Evolutionary conservation across 1,140 invertebrate genomes (phyloP).

Genomic region (Magallana gigas): DNA sequence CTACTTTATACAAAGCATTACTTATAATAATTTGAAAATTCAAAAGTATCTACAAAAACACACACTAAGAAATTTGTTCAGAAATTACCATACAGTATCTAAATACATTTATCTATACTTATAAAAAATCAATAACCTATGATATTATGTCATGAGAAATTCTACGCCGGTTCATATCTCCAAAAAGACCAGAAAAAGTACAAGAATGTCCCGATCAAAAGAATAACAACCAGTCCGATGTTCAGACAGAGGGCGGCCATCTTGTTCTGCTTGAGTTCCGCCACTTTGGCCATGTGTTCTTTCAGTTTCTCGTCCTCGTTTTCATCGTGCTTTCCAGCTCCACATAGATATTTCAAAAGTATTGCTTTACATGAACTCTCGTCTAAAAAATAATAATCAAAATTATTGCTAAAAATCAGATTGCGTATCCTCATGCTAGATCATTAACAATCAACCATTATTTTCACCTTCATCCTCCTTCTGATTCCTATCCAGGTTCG

Average conservation of each 20-base stretch:
- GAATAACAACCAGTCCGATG: conserved; percentile 60
- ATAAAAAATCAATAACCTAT: too few relatives aligned
- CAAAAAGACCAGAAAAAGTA: conserved; percentile 70
- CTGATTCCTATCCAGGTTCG: not conserved
- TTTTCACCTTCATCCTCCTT: not conserved
- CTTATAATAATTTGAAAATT: too few relatives aligned
- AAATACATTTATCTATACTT: too few relatives aligned
- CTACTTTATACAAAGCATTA: too few relatives aligned
- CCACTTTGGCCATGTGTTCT: conserved; percentile 63
- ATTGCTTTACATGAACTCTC: conserved; percentile 44
- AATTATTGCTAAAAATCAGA: not conserved
- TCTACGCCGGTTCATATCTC: conserved; percentile 49
- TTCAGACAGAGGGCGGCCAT: conserved; percentile 54
- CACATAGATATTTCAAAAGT: conserved; percentile 53
- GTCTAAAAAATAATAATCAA: conserved; percentile 24
- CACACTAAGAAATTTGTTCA: too few relatives aligned
- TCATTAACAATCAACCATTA: not conserved
- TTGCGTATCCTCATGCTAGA: too few relatives aligned
- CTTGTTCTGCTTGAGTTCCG: conserved; percentile 61
- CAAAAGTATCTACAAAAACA: too few relatives aligned
- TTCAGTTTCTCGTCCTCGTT: conserved; percentile 56
- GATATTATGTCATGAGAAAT: too few relatives aligned
- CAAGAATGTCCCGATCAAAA: conserved; percentile 59
- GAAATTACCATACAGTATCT: too few relatives aligned
- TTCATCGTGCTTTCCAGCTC: conserved; percentile 47